Base-by-base conservation (phyloP, 2,797 vertebrate genomes). In the Xerus rutilus region DNA sequence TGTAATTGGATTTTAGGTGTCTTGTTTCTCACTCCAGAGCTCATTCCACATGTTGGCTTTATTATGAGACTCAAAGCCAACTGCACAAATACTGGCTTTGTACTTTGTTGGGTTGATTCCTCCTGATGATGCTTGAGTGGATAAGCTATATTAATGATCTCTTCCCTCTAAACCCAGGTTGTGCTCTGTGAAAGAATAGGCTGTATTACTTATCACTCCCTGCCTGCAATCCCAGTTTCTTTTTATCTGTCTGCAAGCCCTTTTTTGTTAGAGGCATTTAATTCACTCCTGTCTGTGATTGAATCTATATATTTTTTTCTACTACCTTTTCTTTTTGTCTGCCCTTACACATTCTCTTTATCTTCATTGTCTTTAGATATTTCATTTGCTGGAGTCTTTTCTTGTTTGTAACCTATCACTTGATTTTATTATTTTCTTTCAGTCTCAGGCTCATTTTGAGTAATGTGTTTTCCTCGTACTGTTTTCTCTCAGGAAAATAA, bases 381-480 rank as follows among this genome's bases (percentile, higher is more conserved):
- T 98, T 94, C 67, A 77, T 96, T 97, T 54, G 59, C 76, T 65
- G 57, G 84, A 69, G 3, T 5, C 39, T 96, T 95, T 97, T 92
- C 93, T 97, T 39, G 89, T 97, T 98, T 97, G 90, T 96, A 97
- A 93, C 39, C 76, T 86, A 93, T 95, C 39, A 39, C 69, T 97
- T 89, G 1, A 87, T 92, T 97, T 97, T 95, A 93, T 97, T 96
- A 95, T 97, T 98, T 97, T 96, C 96, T 95, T 93, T 96, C 92
- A 62, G 43, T 85, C 89, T 91, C n/a, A 54, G 88, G 25, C 45
- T 97, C 59, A 17, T 67, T 67, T 88, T 94, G 96, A 98, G 54
- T 86, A 96, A 97, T 96, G 74, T 95, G 39, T 47, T 97, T 96
- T 97, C 77, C 91, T 79, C 5, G 25, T 47, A n/a, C 45, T 76